Evolutionary conservation across 2,113 vertebrate genomes (phyloP), one percentile per base, ranked within the genome.

Genomic region (Chunga burmeisteri): DNA sequence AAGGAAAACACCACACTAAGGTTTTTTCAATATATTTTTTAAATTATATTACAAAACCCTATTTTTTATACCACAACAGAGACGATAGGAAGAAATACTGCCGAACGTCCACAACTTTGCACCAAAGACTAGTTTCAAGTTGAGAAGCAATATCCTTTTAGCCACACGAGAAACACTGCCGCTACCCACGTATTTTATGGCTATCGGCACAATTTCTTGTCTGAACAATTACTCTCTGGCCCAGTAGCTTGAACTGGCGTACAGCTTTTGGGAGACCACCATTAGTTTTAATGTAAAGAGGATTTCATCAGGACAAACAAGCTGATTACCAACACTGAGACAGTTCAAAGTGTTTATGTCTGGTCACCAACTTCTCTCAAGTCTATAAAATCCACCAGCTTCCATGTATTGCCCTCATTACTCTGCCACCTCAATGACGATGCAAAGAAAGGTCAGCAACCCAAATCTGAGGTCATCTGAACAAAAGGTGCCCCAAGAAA

Each of bases 161-260:
- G 22, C 16, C 47, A 15, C 3, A 0, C 6, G 40, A 62, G 21
- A 72, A 82, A 40, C 13, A 18, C 2, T 18, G 23, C 3, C 10
- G 27, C 42, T 17, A 10, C 27, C 17, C 40, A 7, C 0, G 3
- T 12, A 22, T 72, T 68, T 55, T 23, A 20, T 1, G 5, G 52
- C 19, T 46, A 19, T 16, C 15, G 10, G 29, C 20, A 58, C 2
- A 2, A 50, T 9, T 50, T 72, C 27, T 63, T 22, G 4, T n/a
- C 30, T 20, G 9, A 22, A 34, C 23, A 25, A 18, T 40, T 40
- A 22, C 3, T 34, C 9, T 32, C 32, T 47, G 23, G 26, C 5
- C 26, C 26, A 50, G 6, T 3, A 61, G 58, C 49, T 53, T 55
- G 13, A 11, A 30, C 27, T 25, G 6, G 13, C 14, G 11, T 26